Evolutionary conservation across 2,113 vertebrate genomes (phyloP).

Genomic region (Planiliza haematocheilus): DNA sequence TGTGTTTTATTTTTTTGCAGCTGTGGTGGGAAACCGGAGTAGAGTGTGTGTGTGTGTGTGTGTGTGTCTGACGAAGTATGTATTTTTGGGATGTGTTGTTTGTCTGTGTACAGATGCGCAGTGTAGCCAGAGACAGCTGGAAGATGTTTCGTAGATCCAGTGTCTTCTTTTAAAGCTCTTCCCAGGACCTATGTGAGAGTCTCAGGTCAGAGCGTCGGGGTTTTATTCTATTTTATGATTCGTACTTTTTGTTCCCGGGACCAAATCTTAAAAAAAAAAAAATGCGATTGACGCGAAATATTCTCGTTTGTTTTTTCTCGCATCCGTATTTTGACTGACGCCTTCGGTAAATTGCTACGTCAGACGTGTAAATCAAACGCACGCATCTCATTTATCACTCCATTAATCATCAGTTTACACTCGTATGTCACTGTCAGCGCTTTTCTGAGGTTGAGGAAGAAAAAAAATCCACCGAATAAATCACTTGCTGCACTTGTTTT

Average conservation of each 20-base stretch:
- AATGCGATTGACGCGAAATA: too few relatives aligned
- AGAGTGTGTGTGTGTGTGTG: not conserved
- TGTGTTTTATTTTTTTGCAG: slow-evolving; percentile 29
- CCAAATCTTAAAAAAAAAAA: too few relatives aligned
- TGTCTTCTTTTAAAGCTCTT: too few relatives aligned
- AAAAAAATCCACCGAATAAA: not conserved
- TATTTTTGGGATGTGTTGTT: slow-evolving; percentile 8
- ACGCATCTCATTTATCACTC: not conserved
- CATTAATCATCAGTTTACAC: not conserved
- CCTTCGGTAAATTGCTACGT: not conserved
- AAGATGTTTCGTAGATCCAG: too few relatives aligned
- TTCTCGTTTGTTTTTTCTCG: too few relatives aligned
- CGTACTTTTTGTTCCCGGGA: too few relatives aligned
- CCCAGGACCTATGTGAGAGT: too few relatives aligned
- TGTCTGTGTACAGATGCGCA: not conserved
- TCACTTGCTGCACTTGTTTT: not conserved
- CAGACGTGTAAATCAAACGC: not conserved
- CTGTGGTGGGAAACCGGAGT: slow-evolving; percentile 11
- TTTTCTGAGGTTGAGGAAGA: not conserved
- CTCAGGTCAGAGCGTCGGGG: too few relatives aligned
- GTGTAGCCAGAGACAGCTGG: too few relatives aligned
- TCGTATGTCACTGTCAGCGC: not conserved
- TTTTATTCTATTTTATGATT: too few relatives aligned
- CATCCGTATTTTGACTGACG: not conserved
- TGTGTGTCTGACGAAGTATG: not conserved